Evolutionary conservation across 1,140 invertebrate genomes (phyloP).

Genomic region (Drosophila carrolli): DNA sequence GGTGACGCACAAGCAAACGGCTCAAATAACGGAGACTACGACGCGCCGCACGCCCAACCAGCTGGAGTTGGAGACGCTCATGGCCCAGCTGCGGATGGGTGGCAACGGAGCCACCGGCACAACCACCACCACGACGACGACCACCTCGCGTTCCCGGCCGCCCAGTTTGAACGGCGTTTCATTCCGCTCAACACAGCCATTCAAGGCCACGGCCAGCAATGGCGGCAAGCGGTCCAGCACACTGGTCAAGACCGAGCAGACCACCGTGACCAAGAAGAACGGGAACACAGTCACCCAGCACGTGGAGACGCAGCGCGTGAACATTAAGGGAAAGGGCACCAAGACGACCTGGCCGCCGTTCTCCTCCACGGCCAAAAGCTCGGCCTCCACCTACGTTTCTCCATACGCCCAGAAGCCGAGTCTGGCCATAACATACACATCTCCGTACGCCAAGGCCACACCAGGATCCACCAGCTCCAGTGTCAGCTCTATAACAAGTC

Average conservation of each 20-base stretch:
- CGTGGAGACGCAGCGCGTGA: constrained; percentile 59
- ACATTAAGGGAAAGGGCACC: constrained; percentile 42
- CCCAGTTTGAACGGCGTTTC: constrained; percentile 57
- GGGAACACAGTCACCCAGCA: constrained; percentile 66
- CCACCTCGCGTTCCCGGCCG: constrained; percentile 26
- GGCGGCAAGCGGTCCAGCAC: constrained; percentile 63
- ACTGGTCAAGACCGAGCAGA: constrained; percentile 59
- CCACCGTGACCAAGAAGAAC: constrained; percentile 67
- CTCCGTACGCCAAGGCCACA: constrained; percentile 35
- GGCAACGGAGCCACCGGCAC: constrained; percentile 13
- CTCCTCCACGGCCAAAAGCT: constrained; percentile 6
- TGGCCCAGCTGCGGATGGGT: constrained; percentile 54
- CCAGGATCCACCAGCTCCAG: background rate
- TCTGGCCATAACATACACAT: constrained; percentile 34
- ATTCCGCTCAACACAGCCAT: constrained; percentile 53
- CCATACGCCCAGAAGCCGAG: constrained; percentile 42
- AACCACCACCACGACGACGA: constrained; percentile 35
- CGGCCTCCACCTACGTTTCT: constrained; percentile 27
- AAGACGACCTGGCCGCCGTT: constrained; percentile 20
- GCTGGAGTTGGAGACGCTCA: constrained; percentile 62
- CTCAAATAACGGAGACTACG: constrained; percentile 65
- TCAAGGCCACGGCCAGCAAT: constrained; percentile 47
- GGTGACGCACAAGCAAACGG: constrained; percentile 74
- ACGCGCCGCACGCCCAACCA: constrained; percentile 67
- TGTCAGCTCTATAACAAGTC: background rate